Percentiles rank a stretch among this genome's conserved stretches.
Conservation (phyloP, 2,113 vertebrate genomes). For the Salvator merianae region DNA sequence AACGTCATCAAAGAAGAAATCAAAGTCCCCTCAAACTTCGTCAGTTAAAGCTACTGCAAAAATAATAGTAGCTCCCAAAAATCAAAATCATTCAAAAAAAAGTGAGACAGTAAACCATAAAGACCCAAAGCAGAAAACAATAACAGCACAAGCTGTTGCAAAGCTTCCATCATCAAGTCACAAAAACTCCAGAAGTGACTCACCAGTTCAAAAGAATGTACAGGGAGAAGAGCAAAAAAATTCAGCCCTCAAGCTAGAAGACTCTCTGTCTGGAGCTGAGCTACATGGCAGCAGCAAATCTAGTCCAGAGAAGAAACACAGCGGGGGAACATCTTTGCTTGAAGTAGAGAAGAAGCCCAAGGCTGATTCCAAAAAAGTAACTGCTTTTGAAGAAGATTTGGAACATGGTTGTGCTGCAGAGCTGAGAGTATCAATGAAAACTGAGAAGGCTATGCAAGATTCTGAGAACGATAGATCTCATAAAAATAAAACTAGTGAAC, state of each 20-base stretch:
- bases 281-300: conserved; percentile 43
- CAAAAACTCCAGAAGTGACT: conserved; percentile 66
- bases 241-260: conserved; percentile 49
- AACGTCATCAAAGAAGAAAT: conserved; percentile 78
- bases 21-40: conserved; percentile 70
- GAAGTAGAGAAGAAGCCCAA: conserved; percentile 25
- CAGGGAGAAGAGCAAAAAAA: conserved; percentile 35
- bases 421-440: conserved; percentile 43
- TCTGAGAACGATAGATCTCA: conserved; percentile 45
- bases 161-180: conserved; percentile 66
- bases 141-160: conserved; percentile 50
- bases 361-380: conserved; percentile 46
- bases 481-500: conserved; percentile 23
- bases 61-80: conserved; percentile 67
- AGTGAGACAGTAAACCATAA: conserved; percentile 64
- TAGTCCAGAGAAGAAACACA: conserved; percentile 52
- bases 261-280: neutral
- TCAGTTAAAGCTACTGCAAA: conserved; percentile 77
- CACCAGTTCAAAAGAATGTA: conserved; percentile 53
- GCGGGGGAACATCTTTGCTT: conserved; percentile 6
- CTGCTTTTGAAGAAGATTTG: conserved; percentile 46
- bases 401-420: conserved; percentile 12
- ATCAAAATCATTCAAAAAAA: conserved; percentile 67
- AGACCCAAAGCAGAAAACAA: conserved; percentile 70
- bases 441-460: conserved; percentile 42